Evolutionary conservation across 2,797 vertebrate genomes (phyloP).

Genomic region (Sciurus carolinensis): DNA sequence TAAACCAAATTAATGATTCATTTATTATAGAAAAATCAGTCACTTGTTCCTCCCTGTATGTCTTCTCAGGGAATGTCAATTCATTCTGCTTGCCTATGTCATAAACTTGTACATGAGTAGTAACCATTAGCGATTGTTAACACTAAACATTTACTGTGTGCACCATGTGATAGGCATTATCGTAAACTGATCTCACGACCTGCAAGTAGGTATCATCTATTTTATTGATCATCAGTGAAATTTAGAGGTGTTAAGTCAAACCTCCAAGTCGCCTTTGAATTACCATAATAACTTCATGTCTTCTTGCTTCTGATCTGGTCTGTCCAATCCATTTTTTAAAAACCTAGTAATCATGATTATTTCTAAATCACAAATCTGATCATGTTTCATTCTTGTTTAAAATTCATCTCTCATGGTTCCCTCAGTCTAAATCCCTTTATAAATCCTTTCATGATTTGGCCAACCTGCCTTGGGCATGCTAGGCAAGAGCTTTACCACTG

Average conservation of each 20-base stretch:
- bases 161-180: neutral
- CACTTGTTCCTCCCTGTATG: neutral
- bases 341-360: neutral
- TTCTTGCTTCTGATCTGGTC: neutral
- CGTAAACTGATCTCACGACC: neutral
- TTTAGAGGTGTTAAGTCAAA: conserved; percentile 11
- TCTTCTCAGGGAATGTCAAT: conserved; percentile 10
- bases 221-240: conserved; percentile 44
- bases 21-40: neutral
- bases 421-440: conserved; percentile 36
- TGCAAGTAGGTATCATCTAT: neutral
- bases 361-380: conserved; percentile 27
- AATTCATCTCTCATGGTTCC: neutral
- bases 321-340: neutral
- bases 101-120: conserved; percentile 8
- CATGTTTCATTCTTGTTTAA: conserved; percentile 31
- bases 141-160: neutral
- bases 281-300: neutral
- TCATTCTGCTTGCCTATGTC: neutral
- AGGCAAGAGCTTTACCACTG: too few species aligned
- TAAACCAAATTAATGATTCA: conserved; percentile 30
- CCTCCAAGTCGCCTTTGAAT: neutral
- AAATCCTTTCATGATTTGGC: neutral
- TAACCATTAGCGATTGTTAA: neutral
- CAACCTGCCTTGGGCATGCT: too few species aligned